Conservation (phyloP, 2,888 invertebrate genomes). For the Periphyllus acericola region DNA sequence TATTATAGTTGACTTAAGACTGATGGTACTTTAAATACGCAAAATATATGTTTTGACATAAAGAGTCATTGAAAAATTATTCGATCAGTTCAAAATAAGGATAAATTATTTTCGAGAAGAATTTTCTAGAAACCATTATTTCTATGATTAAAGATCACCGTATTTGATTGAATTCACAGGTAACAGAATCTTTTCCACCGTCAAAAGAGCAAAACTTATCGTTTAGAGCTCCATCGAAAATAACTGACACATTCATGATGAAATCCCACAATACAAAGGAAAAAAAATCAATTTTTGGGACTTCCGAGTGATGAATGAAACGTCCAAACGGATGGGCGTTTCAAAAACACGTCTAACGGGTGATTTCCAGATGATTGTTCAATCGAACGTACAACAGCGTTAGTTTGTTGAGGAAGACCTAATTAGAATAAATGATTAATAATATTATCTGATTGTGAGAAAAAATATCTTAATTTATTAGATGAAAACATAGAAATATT, state of each 20-base stretch:
- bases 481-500: too few relatives aligned
- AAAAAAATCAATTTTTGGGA: neutral
- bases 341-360: neutral
- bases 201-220: constrained; percentile 2
- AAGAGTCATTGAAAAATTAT: too few relatives aligned
- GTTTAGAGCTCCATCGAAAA: neutral
- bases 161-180: neutral
- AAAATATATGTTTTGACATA: too few relatives aligned
- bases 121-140: neutral
- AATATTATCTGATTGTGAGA: too few relatives aligned
- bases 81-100: too few relatives aligned
- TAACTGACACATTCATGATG: neutral
- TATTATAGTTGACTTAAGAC: too few relatives aligned
- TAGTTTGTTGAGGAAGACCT: neutral
- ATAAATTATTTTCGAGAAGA: neutral
- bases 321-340: neutral
- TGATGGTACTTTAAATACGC: too few relatives aligned
- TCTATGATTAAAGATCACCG: neutral
- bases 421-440: neutral
- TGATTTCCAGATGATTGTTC: constrained; percentile 3
- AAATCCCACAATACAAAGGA: constrained; percentile 6
- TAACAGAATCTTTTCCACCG: neutral
- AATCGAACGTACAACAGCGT: neutral
- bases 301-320: neutral
- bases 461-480: too few relatives aligned